Percentiles rank a stretch among this genome's conserved stretches.
These are phyloP conservation scores for Craniophora ligustri DNA, from an alignment of 2,888 invertebrate genomes.

Conservation along the genomic window DNA sequence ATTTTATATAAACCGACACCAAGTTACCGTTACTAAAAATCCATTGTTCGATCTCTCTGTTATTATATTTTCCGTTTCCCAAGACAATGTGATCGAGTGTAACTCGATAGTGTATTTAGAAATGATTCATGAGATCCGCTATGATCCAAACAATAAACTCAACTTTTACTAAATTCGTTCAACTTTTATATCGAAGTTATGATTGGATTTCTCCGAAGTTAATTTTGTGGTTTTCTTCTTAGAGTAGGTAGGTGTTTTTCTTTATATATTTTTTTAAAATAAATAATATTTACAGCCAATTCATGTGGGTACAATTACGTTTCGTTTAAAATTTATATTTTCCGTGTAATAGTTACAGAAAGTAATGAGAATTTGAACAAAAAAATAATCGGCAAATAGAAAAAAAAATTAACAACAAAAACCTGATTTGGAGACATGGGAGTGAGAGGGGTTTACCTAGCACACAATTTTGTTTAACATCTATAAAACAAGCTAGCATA, in stretches of 20 bases:
- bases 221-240: conserved; percentile 60
- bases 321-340: conserved; percentile 40
- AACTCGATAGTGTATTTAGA: conserved; percentile 85
- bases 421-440: conserved; percentile 77
- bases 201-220: conserved; percentile 63
- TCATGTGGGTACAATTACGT: conserved; percentile 55
- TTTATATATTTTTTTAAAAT: conserved; percentile 35
- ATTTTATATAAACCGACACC: conserved; percentile 81
- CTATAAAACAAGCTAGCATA: conserved; percentile 87
- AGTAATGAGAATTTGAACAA: conserved; percentile 60
- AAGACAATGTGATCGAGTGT: conserved; percentile 82
- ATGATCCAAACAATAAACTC: conserved; percentile 65
- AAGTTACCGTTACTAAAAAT: conserved; percentile 80
- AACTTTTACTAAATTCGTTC: conserved; percentile 61
- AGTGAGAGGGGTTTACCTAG: conserved; percentile 81
- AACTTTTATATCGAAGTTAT: conserved; percentile 57
- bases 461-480: conserved; percentile 81
- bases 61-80: conserved; percentile 76
- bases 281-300: conserved; percentile 71
- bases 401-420: conserved; percentile 64
- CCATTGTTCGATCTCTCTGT: conserved; percentile 84
- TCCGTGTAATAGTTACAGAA: conserved; percentile 55
- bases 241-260: conserved; percentile 38
- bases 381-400: conserved; percentile 62
- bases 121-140: conserved; percentile 82